These are phyloP conservation scores for Apogon hyalosoma DNA, from an alignment of 2,797 vertebrate genomes.

Conservation along the genomic window DNA sequence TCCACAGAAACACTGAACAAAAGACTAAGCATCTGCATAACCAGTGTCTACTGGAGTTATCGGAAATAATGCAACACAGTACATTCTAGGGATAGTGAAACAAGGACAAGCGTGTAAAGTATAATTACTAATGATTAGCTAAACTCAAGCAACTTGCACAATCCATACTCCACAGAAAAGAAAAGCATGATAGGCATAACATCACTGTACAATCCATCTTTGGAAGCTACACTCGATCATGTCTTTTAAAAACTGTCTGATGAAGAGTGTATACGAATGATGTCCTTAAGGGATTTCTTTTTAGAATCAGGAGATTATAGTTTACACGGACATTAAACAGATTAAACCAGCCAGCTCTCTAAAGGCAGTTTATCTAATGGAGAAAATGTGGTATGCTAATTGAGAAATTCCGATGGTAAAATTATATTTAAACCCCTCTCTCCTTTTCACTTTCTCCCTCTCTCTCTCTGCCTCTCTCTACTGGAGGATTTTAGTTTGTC, in stretches of 20 bases:
- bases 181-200: constrained; percentile 70
- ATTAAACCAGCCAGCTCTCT: constrained; percentile 85
- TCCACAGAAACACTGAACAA: constrained; percentile 15
- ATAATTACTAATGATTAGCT: constrained; percentile 68
- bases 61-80: constrained; percentile 1
- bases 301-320: constrained; percentile 86
- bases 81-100: constrained; percentile 39
- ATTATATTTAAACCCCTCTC: constrained; percentile 76
- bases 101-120: constrained; percentile 63
- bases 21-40: constrained; percentile 14
- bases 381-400: constrained; percentile 87
- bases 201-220: constrained; percentile 71
- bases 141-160: constrained; percentile 62
- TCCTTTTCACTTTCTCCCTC: constrained; percentile 26
- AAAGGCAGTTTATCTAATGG: constrained; percentile 88
- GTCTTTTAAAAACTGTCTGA: constrained; percentile 81
- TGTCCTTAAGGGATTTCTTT: constrained; percentile 86
- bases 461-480: constrained; percentile 37
- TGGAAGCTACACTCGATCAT: constrained; percentile 78
- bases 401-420: constrained; percentile 85
- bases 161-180: constrained; percentile 41
- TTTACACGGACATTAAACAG: constrained; percentile 87
- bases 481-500: constrained; percentile 76
- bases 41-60: constrained; percentile 1
- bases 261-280: constrained; percentile 81